Evolutionary conservation across 2,797 vertebrate genomes (phyloP).

Genomic region (Cirrhinus mrigala): DNA sequence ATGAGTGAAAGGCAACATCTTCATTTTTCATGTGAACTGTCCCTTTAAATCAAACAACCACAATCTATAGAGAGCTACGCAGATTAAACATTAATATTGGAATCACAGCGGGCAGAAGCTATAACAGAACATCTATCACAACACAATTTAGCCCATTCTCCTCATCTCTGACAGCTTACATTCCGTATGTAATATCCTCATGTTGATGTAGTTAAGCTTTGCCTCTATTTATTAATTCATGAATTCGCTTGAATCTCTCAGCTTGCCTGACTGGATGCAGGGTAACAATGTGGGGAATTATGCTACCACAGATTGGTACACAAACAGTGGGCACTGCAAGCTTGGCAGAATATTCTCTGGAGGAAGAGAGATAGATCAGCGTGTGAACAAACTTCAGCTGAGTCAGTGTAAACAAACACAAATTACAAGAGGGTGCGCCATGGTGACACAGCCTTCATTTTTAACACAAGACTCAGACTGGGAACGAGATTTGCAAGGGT

Average conservation of each 20-base stretch:
- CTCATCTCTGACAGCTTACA: slow-evolving; percentile 1
- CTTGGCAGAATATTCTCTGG: slow-evolving; percentile 43
- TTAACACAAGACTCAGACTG: slow-evolving; percentile 20
- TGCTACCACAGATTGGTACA: slow-evolving; percentile 12
- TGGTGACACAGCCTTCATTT: slow-evolving; percentile 39
- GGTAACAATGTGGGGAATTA: slow-evolving; percentile 35
- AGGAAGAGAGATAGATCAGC: slow-evolving; percentile 40
- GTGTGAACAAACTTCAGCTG: slow-evolving; percentile 40
- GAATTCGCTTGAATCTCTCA: slow-evolving; percentile 33
- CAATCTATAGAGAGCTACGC: not conserved
- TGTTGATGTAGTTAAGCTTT: slow-evolving; percentile 39
- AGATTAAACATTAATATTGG: not conserved
- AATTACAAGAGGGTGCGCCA: slow-evolving; percentile 22
- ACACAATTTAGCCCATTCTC: slow-evolving; percentile 8
- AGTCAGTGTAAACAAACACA: slow-evolving; percentile 48
- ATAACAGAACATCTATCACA: slow-evolving; percentile 22
- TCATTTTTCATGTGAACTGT: not conserved
- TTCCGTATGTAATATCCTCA: slow-evolving; percentile 24
- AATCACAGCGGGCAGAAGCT: not conserved
- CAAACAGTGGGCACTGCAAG: slow-evolving; percentile 35
- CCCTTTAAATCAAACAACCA: not conserved
- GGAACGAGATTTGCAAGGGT: not conserved
- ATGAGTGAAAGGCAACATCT: not conserved
- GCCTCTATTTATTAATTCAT: slow-evolving; percentile 43
- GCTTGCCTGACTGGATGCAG: slow-evolving; percentile 4